Percentiles rank a stretch among this genome's conserved stretches.
phyloP scores from a whole-genome alignment of 2,797 vertebrate genomes.

The Sebastolobus altivelis region DNA sequence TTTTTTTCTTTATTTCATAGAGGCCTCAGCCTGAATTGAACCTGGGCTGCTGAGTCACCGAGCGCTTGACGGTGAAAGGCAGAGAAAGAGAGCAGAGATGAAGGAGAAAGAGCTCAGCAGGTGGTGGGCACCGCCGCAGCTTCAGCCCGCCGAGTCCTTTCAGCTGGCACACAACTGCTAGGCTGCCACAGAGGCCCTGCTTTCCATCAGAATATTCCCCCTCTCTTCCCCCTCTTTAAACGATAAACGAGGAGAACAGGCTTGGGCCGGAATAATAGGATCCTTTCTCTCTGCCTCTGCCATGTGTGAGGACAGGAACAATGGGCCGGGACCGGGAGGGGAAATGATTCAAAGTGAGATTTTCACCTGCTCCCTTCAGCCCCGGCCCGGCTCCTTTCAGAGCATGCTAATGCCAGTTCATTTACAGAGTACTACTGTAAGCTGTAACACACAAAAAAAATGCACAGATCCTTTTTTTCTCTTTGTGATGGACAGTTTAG shows the following conservation, averaged over 20 bases:
- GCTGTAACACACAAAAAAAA: slow-evolving; percentile 65
- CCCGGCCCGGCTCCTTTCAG: slow-evolving; percentile 77
- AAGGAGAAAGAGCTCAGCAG: slow-evolving; percentile 87
- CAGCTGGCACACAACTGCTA: slow-evolving; percentile 85
- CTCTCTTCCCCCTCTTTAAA: slow-evolving; percentile 82
- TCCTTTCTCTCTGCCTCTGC: slow-evolving; percentile 83
- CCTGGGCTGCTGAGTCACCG: slow-evolving; percentile 83
- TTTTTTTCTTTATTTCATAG: slow-evolving; percentile 57
- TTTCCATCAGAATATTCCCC: slow-evolving; percentile 85
- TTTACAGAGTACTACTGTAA: slow-evolving; percentile 81
- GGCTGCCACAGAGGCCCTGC: slow-evolving; percentile 84
- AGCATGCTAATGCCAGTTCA: slow-evolving; percentile 84
- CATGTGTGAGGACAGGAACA: slow-evolving; percentile 83
- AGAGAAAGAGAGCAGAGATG: slow-evolving; percentile 75
- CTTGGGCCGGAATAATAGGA: slow-evolving; percentile 86
- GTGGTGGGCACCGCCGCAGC: slow-evolving; percentile 87
- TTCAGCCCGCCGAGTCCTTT: slow-evolving; percentile 85
- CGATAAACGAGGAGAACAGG: slow-evolving; percentile 86
- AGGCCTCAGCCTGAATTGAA: slow-evolving; percentile 79
- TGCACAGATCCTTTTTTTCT: slow-evolving; percentile 56
- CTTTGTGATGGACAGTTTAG: slow-evolving; percentile 76
- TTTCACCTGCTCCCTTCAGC: slow-evolving; percentile 85
- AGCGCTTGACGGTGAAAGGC: slow-evolving; percentile 77
- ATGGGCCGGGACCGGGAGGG: slow-evolving; percentile 80
- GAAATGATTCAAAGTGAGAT: slow-evolving; percentile 86